phyloP scores from a whole-genome alignment of 2,113 vertebrate species.

The Pimephales promelas region DNA sequence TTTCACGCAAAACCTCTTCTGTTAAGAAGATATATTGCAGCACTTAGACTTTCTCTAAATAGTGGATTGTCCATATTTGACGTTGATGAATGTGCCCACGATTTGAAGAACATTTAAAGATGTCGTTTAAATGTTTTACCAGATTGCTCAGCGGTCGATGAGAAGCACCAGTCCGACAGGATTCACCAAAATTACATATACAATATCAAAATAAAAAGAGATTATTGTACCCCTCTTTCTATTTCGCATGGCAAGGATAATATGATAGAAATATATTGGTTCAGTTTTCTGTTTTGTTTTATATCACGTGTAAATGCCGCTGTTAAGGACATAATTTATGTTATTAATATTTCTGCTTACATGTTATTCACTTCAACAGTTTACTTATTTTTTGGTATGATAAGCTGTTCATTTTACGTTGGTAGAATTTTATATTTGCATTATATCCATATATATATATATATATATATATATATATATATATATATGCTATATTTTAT shows the following conservation, averaged over 20 bases:
- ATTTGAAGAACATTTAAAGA: constrained; percentile 80
- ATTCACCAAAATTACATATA: constrained; percentile 24
- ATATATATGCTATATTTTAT: background rate
- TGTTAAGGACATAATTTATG: background rate
- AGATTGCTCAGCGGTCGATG: constrained; percentile 64
- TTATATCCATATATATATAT: background rate
- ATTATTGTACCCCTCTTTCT: background rate
- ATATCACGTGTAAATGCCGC: background rate
- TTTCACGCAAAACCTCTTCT: constrained; percentile 36
- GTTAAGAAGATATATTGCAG: constrained; percentile 71
- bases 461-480: background rate
- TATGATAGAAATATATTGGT: background rate
- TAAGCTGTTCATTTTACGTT: constrained; percentile 45
- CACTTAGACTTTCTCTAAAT: constrained; percentile 73
- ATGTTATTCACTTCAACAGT: background rate
- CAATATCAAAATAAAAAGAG: background rate
- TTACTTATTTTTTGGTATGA: background rate
- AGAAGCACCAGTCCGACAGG: constrained; percentile 57
- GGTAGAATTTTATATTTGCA: constrained; percentile 45
- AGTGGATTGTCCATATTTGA: constrained; percentile 75
- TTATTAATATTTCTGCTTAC: background rate
- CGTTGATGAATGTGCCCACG: constrained; percentile 79
- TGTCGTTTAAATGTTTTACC: constrained; percentile 72
- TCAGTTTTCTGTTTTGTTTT: background rate
- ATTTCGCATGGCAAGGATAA: background rate